A percentile compares a stretch with the other conserved stretches of the same genome.
Conservation (phyloP, 2,797 vertebrate species). For the Scleropages formosus region DNA sequence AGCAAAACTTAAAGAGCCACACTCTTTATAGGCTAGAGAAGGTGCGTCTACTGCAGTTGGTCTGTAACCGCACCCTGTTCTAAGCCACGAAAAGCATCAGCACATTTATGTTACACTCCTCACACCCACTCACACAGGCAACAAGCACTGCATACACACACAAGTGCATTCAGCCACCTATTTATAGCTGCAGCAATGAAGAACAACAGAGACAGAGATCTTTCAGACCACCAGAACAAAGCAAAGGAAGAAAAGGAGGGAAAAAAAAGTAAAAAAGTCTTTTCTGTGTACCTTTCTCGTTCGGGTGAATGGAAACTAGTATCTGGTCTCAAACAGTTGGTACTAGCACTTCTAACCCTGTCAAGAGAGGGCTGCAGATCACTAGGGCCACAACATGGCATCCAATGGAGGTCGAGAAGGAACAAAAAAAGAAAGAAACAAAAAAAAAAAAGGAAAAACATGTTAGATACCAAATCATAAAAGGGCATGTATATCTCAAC, state of each 20-base stretch:
- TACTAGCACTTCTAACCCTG: slow-evolving; percentile 98
- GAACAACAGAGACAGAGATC: not conserved
- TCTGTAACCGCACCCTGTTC: not conserved
- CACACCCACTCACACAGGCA: not conserved
- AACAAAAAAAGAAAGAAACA: slow-evolving; percentile 58
- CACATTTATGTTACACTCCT: not conserved
- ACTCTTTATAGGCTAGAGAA: too few species aligned
- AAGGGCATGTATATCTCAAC: slow-evolving; percentile 68
- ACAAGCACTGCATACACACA: not conserved
- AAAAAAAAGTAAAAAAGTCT: slow-evolving; percentile 60
- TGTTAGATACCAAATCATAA: slow-evolving; percentile 81
- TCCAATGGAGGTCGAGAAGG: slow-evolving; percentile 77
- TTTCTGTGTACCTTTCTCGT: slow-evolving; percentile 91
- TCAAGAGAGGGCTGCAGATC: slow-evolving; percentile 97
- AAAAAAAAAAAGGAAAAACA: slow-evolving; percentile 67
- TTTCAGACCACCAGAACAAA: slow-evolving; percentile 65
- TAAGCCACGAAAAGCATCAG: not conserved
- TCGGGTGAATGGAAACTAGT: slow-evolving; percentile 91
- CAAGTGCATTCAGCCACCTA: slow-evolving; percentile 26
- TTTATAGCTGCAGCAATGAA: not conserved
- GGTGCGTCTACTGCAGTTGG: too few species aligned
- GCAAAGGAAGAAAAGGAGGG: slow-evolving; percentile 58
- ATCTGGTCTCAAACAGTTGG: slow-evolving; percentile 97
- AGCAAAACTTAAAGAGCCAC: too few species aligned
- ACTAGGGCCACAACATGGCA: slow-evolving; percentile 84